phyloP scores from a whole-genome alignment of 2,797 vertebrate species.

The Bradypus variegatus region DNA sequence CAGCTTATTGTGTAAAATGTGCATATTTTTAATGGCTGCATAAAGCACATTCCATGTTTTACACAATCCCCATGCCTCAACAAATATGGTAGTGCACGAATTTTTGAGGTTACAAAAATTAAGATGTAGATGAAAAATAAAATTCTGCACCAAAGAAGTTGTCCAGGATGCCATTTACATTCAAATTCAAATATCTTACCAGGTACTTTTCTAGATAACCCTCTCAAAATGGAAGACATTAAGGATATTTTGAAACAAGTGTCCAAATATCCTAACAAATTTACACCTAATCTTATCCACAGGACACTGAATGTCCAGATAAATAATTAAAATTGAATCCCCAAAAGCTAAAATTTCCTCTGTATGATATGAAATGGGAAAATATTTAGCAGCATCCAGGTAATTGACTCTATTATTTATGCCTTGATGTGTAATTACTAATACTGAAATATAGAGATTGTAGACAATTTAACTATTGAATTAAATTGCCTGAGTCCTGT shows the following conservation, averaged over 20 bases:
- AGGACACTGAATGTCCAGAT: background rate
- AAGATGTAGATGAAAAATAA: slow-evolving; percentile 11
- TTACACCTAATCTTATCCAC: background rate
- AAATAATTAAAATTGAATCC: slow-evolving; percentile 11
- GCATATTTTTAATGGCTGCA: slow-evolving; percentile 46
- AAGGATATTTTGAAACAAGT: background rate
- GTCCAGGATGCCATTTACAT: background rate
- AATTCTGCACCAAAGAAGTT: background rate
- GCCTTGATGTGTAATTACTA: background rate
- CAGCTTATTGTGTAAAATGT: slow-evolving; percentile 43
- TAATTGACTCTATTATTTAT: background rate
- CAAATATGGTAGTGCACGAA: slow-evolving; percentile 14
- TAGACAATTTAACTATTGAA: background rate
- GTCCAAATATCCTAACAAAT: background rate
- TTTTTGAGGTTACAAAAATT: slow-evolving; percentile 14
- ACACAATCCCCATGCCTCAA: slow-evolving; percentile 12
- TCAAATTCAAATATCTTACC: slow-evolving; percentile 28
- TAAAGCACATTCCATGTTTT: slow-evolving; percentile 44
- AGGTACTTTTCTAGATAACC: background rate
- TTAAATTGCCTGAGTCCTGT: background rate
- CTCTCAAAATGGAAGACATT: background rate
- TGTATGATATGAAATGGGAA: background rate
- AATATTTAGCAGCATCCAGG: slow-evolving; percentile 5
- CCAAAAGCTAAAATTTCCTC: background rate
- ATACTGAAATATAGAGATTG: background rate